phyloP scores from a whole-genome alignment of 2,888 invertebrate genomes.

The Anarsia innoxiella region DNA sequence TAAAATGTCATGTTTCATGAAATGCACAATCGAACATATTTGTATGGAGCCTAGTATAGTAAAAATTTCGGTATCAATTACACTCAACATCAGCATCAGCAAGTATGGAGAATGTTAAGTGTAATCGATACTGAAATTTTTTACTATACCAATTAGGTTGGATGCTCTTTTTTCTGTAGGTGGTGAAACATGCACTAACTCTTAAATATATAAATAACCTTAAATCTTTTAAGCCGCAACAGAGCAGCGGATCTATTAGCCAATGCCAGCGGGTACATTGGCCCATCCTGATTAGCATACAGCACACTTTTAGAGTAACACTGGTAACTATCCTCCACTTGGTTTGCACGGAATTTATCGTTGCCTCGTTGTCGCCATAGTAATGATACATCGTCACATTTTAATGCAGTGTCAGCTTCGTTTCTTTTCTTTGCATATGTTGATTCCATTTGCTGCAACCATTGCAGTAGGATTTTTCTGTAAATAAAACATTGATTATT shows the following conservation, averaged over 20 bases:
- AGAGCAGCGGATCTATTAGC: slow-evolving; percentile 82
- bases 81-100: too few species aligned
- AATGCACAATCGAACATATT: too few species aligned
- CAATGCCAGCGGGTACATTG: slow-evolving; percentile 77
- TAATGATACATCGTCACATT: slow-evolving; percentile 49
- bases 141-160: too few species aligned
- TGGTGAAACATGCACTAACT: too few species aligned
- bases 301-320: slow-evolving; percentile 78
- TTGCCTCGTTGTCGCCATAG: slow-evolving; percentile 74
- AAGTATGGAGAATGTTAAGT: too few species aligned
- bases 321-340: slow-evolving; percentile 67
- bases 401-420: slow-evolving; percentile 45
- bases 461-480: slow-evolving; percentile 53
- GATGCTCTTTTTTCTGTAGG: too few species aligned
- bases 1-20: too few species aligned
- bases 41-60: too few species aligned
- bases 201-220: too few species aligned
- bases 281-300: slow-evolving; percentile 70
- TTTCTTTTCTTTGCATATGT: slow-evolving; percentile 39
- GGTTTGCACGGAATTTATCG: slow-evolving; percentile 70
- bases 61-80: too few species aligned
- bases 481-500: slow-evolving; percentile 4
- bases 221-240: slow-evolving; percentile 73
- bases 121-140: too few species aligned
- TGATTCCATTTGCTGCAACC: slow-evolving; percentile 51